Evolutionary conservation across 2,113 vertebrate genomes (phyloP), one percentile per base, ranked within the genome.

Genomic region (Melanerpes aurifrons): DNA sequence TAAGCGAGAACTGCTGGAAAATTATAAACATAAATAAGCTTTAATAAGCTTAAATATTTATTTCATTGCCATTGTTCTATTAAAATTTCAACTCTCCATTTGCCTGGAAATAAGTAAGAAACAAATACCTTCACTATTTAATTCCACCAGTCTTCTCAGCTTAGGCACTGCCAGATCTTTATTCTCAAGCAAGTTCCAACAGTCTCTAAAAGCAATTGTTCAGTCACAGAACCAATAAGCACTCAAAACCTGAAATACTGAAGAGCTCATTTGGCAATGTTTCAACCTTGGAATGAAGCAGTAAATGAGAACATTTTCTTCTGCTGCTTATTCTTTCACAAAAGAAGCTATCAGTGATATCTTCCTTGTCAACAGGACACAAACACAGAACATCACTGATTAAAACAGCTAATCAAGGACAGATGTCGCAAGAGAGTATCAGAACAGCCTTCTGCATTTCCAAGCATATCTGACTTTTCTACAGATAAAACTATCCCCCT

Each of bases 351-450:
- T 29, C 92, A 89, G 0, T 17, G 56, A 77, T 25, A 35, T 63
- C 63, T 94, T 85, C 53, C 78, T 74, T 68, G 50, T 76, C 67
- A 93, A 93, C 40, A 81, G 83, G 76, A 81, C 61, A 92, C 54
- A 73, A 67, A 66, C 29, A 88, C 19, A 26, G 31, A 73, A 56
- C 59, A 85, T 32, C 58, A 59, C 56, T 28, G 40, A 79, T 78
- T 92, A 80, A 80, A 86, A 66, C 40, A 86, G 68, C 78, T 95
- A 78, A 96, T 86, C 86, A 90, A 95, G 86, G 66, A 89, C 74
- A 93, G 88, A 90, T 61, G 32, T 89, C 69, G 92, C 63, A 47
- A 87, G 59, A 84, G 69, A 92, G 17, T 58, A 75, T 50, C 69
- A 92, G 78, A 94, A 43, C 31, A 82, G 47, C 15, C 72, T 93